Base-by-base conservation (phyloP, 2,888 invertebrate species). In the Calameuta pallipes region DNA sequence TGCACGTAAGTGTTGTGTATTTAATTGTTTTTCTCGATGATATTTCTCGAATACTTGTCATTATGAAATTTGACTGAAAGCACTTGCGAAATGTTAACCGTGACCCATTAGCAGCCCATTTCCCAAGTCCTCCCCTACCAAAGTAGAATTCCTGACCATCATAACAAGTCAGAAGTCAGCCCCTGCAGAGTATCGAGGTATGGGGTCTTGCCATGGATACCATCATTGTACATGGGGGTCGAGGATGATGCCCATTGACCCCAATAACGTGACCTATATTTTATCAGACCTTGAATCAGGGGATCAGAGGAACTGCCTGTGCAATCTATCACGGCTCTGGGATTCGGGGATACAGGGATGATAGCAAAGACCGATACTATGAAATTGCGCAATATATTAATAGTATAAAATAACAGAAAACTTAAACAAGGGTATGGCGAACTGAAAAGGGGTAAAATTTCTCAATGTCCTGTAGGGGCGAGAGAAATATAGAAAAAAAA, bases 181-280 rank as follows among this genome's bases (percentile, higher is more conserved):
- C 56, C 23, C 56, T 56, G 23, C 9, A 56, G 56, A 23, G 56
- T 56, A 56, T 23, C 56, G 23, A 56, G 56, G 56, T 1, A 15
- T 69, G 77, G 71, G 79, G 82, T 80, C 83, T 83, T 82, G 80
- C 81, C 81, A 81, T 80, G 79, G 77, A 80, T 76, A 75, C 80
- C 80, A 80, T 83, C 83, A 79, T 76, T 80, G 78, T 80, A 81
- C 75, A 75, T 73, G 69, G 77, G 76, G 80, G 77, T 37, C 15
- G 15, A 69, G 37, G 34, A 75, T 73, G 76, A 74, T 76, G 78
- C 79, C 77, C 78, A 79, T 77, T 84, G 84, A 82, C 83, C 84
- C 76, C 79, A 82, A 84, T 84, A 83, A 37, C 78, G 41, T 83
- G 84, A 83, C 84, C 84, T 31, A 80, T 82, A 84, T 84, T 82